Evolutionary conservation across 2,888 invertebrate genomes (phyloP).

Genomic region (Eupithecia dodoneata): DNA sequence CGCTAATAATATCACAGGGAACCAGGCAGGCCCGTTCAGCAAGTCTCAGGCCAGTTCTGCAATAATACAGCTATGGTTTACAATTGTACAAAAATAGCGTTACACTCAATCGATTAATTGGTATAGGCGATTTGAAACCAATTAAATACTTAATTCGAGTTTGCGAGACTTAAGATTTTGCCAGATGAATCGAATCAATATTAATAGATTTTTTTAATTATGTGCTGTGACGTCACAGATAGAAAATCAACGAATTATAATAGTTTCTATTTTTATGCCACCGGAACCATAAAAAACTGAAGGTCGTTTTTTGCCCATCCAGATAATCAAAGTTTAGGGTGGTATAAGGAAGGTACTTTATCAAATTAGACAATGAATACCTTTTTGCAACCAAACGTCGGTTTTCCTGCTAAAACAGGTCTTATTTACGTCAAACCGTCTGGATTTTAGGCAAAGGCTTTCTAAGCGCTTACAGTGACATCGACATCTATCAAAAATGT

Average conservation of each 20-base stretch:
- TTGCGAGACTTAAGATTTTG: not conserved
- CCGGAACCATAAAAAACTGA: too few species aligned
- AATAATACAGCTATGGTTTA: not conserved
- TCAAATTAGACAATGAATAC: not conserved
- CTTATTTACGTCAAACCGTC: not conserved
- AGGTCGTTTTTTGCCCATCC: not conserved
- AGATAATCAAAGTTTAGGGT: not conserved
- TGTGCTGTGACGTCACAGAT: not conserved
- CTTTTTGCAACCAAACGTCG: not conserved
- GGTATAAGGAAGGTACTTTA: not conserved
- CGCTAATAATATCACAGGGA: not conserved
- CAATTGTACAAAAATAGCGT: not conserved
- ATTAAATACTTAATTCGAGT: not conserved
- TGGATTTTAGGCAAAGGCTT: not conserved
- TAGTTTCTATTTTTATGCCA: too few species aligned
- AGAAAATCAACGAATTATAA: not conserved
- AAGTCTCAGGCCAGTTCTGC: not conserved
- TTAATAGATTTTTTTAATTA: not conserved
- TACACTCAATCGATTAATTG: slow-evolving; percentile 1
- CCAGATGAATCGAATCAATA: not conserved
- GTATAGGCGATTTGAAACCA: not conserved
- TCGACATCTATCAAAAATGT: too few species aligned
- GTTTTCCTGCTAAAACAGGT: slow-evolving; percentile 3
- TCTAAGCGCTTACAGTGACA: not conserved
- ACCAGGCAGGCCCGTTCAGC: not conserved